Base-by-base conservation (phyloP, 1,140 invertebrate genomes). In the Nephila pilipes region DNA sequence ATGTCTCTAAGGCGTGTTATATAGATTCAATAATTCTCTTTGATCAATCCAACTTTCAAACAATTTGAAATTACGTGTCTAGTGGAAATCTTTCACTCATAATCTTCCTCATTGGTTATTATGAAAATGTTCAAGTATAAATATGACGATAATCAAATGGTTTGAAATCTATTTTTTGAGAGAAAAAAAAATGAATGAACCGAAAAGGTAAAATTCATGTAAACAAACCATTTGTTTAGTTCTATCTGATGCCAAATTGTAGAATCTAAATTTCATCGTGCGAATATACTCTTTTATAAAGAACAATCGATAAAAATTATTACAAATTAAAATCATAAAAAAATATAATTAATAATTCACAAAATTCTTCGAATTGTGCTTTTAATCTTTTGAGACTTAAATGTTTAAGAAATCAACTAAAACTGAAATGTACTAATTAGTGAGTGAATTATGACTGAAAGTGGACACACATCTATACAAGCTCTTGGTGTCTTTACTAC, bases 401-500 rank as follows among this genome's bases (percentile, higher is more conserved):
- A 20, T 60, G n/a, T n/a, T 16, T 22, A 6, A 60, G 20, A 60
- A 60, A 10, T 1, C 58, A 60, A 60, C 16, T 14, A 20, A 60
- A 20, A 60, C 0, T 60, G 5, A 0, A 4, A 20, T 60, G 5
- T 60, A 60, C 18, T 22, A 4, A 55, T 22, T 83, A 38, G 29
- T 87, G 91, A 93, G 58, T 1, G 29, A 87, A 60, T 32, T 80
- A 87, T 93, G 85, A 87, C 22, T 93, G 29, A 93, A 93, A 93
- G 83, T 60, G 79, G 10, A 80, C 60, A n/a, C 79, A 69, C 58
- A n/a, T 92, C 36, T 87, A 22, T 83, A 87, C 32, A 79, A 69
- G 60, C 65, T 93, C 83, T 93, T 85, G 58, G 20, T 93, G 91
- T 93, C 79, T 81, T 85, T 25, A 93, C 60, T 93, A 85, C 80